Percentiles rank a stretch among this genome's conserved stretches.
phyloP scores from a whole-genome alignment of 2,113 vertebrate species.

The Carollia perspicillata region DNA sequence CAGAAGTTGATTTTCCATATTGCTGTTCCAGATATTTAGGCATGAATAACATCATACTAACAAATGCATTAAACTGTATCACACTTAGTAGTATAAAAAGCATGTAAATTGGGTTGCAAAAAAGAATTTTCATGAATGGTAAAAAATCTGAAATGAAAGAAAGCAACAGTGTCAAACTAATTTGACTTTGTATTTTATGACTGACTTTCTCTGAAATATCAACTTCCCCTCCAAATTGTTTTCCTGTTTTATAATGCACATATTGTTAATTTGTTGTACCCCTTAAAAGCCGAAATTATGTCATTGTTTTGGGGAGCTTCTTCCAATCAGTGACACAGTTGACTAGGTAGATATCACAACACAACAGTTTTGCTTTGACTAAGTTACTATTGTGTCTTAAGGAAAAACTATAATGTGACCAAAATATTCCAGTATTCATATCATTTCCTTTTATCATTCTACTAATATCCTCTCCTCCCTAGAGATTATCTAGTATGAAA shows the following conservation, averaged over 20 bases:
- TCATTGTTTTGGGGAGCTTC: neutral
- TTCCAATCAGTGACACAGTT: neutral
- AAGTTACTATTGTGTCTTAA: neutral
- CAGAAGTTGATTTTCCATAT: conserved; percentile 92
- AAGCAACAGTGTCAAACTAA: neutral
- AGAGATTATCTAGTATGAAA: neutral
- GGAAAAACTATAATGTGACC: neutral
- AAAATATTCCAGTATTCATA: neutral
- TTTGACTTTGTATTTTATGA: neutral
- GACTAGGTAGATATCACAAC: neutral
- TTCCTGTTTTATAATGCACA: neutral
- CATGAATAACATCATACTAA: conserved; percentile 90
- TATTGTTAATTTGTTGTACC: neutral
- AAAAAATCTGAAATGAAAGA: conserved; percentile 87
- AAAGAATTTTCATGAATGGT: conserved; percentile 87
- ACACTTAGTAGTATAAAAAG: conserved; percentile 87
- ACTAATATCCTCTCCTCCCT: neutral
- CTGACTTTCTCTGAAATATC: neutral
- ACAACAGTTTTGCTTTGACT: neutral
- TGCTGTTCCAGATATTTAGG: conserved; percentile 97
- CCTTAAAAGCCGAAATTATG: neutral
- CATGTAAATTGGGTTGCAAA: conserved; percentile 87
- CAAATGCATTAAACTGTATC: conserved; percentile 88
- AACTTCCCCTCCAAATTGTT: neutral
- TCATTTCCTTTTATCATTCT: neutral